phyloP scores from a whole-genome alignment of 2,888 invertebrate genomes.

The Nowickia ferox region DNA sequence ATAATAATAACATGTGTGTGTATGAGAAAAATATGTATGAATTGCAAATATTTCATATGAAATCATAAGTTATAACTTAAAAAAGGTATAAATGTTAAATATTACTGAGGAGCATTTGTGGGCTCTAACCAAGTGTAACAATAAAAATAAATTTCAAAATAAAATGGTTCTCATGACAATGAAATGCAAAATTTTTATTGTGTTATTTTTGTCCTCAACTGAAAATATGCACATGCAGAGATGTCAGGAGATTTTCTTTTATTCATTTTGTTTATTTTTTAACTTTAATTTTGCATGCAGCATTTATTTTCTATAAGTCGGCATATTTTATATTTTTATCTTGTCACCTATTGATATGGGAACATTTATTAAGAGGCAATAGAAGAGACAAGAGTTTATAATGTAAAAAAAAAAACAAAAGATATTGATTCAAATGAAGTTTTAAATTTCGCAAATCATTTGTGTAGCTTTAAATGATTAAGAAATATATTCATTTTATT shows the following conservation, averaged over 20 bases:
- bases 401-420: not conserved
- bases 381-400: not conserved
- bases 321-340: constrained; percentile 19
- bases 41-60: constrained; percentile 31
- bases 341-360: constrained; percentile 9
- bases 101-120: constrained; percentile 6
- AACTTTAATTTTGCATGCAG: constrained; percentile 26
- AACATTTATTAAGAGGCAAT: not conserved
- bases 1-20: not conserved
- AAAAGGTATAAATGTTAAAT: constrained; percentile 2
- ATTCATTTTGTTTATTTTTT: not conserved
- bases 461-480: too few species aligned
- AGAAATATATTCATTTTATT: too few species aligned
- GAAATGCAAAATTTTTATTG: constrained; percentile 36
- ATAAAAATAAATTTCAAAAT: constrained; percentile 29
- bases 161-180: constrained; percentile 30
- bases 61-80: constrained; percentile 17
- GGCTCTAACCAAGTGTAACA: constrained; percentile 19
- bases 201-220: not conserved
- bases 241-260: not conserved
- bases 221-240: constrained; percentile 1
- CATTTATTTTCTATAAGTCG: constrained; percentile 45
- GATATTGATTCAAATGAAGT: not conserved
- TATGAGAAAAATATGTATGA: constrained; percentile 36
- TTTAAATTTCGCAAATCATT: not conserved